Evolutionary conservation across 2,888 invertebrate species (phyloP), one percentile per base, ranked within the genome.

Genomic region (Orthosia gracilis): DNA sequence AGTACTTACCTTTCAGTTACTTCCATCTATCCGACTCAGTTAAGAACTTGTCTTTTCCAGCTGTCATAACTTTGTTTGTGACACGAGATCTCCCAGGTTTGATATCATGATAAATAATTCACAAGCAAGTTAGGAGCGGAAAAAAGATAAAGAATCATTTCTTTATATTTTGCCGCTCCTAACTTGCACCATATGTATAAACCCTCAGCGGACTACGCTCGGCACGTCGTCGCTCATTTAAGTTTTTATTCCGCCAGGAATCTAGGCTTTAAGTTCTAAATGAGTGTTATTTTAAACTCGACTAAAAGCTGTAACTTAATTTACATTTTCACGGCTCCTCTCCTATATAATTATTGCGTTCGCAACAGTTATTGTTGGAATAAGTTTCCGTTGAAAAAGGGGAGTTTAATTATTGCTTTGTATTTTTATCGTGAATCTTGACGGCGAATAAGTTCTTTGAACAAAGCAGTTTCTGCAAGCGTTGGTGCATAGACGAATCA

Each of bases 141-240:
- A n/a, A n/a, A n/a, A n/a, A n/a, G n/a, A n/a, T n/a, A n/a, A n/a
- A n/a, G n/a, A n/a, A n/a, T n/a, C n/a, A n/a, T n/a, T n/a, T 2
- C 11, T 54, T 13, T 12, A 18, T 18, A 21, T 26, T 15, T 15
- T 12, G 2, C 26, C 52, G 54, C 70, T 77, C 62, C 0, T 75
- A 13, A 67, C 78, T 84, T 86, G 61, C 12, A 40, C 74, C 80
- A 65, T 0, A 11, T 0, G 45, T 71, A 58, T 47, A 73, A 78
- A 73, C 78, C 65, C 85, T 76, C 83, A 12, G 45, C 78, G 77
- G 85, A 76, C 87, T 77, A 90, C 89, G 89, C 90, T 80, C 83
- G 81, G 87, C 92, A 92, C 92, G 91, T 92, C 88, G 87, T 85
- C 87, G 85, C 84, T 92, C 91, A 91, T 91, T 91, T 89, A 91